Evolutionary conservation across 2,888 invertebrate species (phyloP).

Genomic region (Lathronympha strigana): DNA sequence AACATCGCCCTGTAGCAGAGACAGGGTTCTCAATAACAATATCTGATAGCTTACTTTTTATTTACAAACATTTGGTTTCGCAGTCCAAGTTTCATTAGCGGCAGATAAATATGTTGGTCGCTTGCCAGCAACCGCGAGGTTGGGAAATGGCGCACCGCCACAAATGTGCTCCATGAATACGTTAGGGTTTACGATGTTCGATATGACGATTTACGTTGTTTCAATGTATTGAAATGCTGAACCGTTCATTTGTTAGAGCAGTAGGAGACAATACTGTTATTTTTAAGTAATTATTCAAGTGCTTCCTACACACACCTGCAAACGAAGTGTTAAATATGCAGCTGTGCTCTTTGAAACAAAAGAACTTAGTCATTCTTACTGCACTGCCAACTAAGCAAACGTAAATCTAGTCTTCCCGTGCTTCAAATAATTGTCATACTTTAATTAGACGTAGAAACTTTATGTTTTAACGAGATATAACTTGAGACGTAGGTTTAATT

Average conservation of each 20-base stretch:
- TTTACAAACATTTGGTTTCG: not conserved
- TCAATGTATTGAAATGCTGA: not conserved
- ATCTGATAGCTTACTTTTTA: not conserved
- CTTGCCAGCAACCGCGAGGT: slow-evolving; percentile 19
- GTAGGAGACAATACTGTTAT: not conserved
- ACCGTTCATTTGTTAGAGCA: no score
- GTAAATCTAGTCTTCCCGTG: not conserved
- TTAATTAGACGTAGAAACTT: slow-evolving; percentile 15
- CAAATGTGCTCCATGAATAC: slow-evolving; percentile 7
- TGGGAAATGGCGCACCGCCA: slow-evolving; percentile 6
- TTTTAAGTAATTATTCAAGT: not conserved
- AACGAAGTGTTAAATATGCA: not conserved
- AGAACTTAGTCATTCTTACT: slow-evolving; percentile 20
- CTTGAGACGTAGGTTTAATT: slow-evolving; percentile 1
- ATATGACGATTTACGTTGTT: not conserved
- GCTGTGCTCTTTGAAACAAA: slow-evolving; percentile 4
- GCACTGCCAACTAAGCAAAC: slow-evolving; percentile 14
- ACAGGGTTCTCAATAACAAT: no score
- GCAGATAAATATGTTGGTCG: slow-evolving; percentile 31
- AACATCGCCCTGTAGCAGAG: no score
- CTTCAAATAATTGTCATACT: slow-evolving; percentile 17
- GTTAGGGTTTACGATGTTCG: not conserved
- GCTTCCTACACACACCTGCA: not conserved
- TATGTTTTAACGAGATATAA: slow-evolving; percentile 1
- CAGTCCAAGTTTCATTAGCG: not conserved